Base-by-base conservation (phyloP, 2,113 vertebrate genomes). In the Nyctereutes procyonoides region DNA sequence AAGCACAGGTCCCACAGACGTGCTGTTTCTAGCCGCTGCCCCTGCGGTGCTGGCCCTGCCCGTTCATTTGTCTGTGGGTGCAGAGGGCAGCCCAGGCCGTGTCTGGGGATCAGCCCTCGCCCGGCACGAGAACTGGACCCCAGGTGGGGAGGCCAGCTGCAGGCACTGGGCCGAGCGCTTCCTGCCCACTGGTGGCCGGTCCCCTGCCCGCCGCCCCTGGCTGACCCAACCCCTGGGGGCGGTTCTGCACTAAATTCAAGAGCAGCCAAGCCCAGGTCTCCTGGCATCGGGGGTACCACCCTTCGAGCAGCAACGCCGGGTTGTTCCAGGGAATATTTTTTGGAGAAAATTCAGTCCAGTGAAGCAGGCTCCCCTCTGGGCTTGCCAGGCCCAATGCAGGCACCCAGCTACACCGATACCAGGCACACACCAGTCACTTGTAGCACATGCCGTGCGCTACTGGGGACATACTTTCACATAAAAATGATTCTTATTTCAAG, bases 281-380 rank as follows among this genome's bases (percentile, higher is more conserved):
- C 2, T 26, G 48, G 43, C 84, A 11, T 5, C 4, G 0, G 32
- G 2, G 26, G 48, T 4, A 53, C 67, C 10, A 12, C 53, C 67
- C 53, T 10, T 15, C 0, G 16, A 19, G 32, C 38, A 4, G 69
- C 0, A 17, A 30, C 3, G 1, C 20, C 1, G 15, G 0, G 43
- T 35, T 2, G 6, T 12, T 28, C 22, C 1, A 1, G 4, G 24
- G 48, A n/a, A 22, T 30, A 43, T 30, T 22, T 1, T 26, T 0
- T 1, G 48, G 22, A 35, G 74, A 16, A 90, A 28, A n/a, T 15
- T 16, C 58, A 3, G 8, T 35, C 74, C 3, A 43, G 28, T 2
- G 69, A 60, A 16, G 8, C 35, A 67, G 82, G 38, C 38, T 4
- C 43, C 38, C 32, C 43, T 13, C 81, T 13, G 35, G 26, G 58